Conservation (phyloP, 1,140 invertebrate species). For the Philopotamus ludificatus region DNA sequence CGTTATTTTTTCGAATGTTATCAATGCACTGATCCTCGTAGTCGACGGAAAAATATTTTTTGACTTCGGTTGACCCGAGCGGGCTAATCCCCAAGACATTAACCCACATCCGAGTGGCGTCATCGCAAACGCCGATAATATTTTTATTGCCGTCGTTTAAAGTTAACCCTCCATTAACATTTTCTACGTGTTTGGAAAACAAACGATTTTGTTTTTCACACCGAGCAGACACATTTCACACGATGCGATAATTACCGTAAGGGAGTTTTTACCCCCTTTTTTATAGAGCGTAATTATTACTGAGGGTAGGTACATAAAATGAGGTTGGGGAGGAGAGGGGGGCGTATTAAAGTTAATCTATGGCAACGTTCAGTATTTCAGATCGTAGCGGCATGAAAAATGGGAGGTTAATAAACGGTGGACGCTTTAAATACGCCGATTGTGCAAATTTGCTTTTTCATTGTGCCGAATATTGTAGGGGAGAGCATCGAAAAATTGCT, state of each 20-base stretch:
- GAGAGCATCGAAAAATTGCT: no score
- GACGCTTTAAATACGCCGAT: neutral
- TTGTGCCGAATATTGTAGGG: no score
- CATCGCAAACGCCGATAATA: conserved; percentile 34
- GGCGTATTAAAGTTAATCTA: neutral
- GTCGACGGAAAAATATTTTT: no score
- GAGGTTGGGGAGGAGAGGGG: no score
- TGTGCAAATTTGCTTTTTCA: conserved; percentile 4
- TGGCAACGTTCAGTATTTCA: neutral
- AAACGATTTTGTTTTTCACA: neutral
- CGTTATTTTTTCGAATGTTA: no score
- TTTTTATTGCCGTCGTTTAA: conserved; percentile 36
- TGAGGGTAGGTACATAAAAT: no score
- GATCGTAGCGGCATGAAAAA: neutral
- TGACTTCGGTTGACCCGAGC: no score
- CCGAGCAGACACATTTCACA: neutral
- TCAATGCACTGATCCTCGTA: no score
- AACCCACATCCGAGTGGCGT: neutral
- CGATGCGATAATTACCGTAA: neutral
- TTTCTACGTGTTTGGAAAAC: conserved; percentile 28
- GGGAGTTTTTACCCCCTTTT: neutral
- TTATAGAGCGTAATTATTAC: neutral
- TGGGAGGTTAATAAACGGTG: neutral
- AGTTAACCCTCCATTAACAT: conserved; percentile 31
- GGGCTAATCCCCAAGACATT: neutral